Evolutionary conservation across 1,140 invertebrate genomes (phyloP).

Genomic region (Tachypleus tridentatus): DNA sequence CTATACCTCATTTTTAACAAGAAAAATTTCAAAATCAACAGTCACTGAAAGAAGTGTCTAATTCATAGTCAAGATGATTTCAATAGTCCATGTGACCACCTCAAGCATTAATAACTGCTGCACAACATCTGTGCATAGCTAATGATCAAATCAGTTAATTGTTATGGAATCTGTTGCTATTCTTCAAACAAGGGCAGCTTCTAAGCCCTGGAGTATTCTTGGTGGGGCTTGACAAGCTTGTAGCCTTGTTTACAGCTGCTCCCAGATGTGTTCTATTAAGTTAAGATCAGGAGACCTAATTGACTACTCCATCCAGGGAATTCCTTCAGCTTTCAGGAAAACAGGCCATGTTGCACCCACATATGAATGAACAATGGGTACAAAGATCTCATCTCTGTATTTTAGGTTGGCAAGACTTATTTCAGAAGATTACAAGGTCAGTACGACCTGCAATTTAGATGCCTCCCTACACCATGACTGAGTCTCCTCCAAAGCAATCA

Average conservation of each 20-base stretch:
- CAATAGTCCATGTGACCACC: too few relatives aligned
- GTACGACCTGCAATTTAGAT: conserved; percentile 3
- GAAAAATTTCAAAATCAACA: too few relatives aligned
- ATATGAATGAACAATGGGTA: conserved; percentile 4
- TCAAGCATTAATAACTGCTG: too few relatives aligned
- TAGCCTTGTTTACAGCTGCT: neutral
- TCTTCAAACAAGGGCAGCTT: conserved; percentile 5
- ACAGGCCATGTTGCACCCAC: conserved; percentile 3
- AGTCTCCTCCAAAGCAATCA: neutral
- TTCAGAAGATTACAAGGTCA: neutral
- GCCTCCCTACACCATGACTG: conserved; percentile 3
- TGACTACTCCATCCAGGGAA: conserved; percentile 22
- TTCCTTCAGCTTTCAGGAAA: conserved; percentile 5
- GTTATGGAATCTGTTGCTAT: too few relatives aligned
- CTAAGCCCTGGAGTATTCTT: conserved; percentile 2
- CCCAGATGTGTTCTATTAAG: conserved; percentile 5
- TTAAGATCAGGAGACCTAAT: conserved; percentile 25
- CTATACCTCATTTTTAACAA: too few relatives aligned
- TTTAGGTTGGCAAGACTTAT: neutral
- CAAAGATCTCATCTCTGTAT: conserved; percentile 9
- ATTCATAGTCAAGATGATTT: too few relatives aligned
- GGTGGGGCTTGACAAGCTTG: neutral
- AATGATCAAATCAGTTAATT: too few relatives aligned
- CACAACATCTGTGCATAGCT: too few relatives aligned
- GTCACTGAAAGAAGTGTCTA: too few relatives aligned